Percentiles rank a stretch among this genome's conserved stretches.
phyloP scores from a whole-genome alignment of 2,888 invertebrate species.

The Schizotus pectinicornis region DNA sequence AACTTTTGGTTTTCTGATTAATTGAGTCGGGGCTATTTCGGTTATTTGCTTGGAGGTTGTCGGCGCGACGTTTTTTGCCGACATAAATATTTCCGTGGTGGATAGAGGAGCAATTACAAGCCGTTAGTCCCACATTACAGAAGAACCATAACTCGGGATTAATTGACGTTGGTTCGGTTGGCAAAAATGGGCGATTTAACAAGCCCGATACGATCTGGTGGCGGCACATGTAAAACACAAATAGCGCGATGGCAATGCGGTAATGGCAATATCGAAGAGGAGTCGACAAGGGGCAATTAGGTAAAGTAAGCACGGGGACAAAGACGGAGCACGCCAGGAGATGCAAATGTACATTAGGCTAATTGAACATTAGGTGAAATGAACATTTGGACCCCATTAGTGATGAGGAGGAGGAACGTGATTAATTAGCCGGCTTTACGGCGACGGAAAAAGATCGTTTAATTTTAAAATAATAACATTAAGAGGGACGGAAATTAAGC shows the following conservation, averaged over 20 bases:
- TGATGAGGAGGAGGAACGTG: constrained; percentile 55
- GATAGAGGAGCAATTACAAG: constrained; percentile 40
- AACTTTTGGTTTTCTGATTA: no score
- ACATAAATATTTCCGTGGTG: constrained; percentile 26
- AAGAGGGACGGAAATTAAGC: constrained; percentile 39
- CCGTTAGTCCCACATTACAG: constrained; percentile 32
- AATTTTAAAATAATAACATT: constrained; percentile 48
- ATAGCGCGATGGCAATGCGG: constrained; percentile 40
- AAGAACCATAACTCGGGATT: constrained; percentile 50
- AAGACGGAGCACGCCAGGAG: constrained; percentile 51
- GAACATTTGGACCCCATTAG: constrained; percentile 60
- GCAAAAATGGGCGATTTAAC: constrained; percentile 53
- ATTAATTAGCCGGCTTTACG: constrained; percentile 55
- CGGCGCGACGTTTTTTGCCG: constrained; percentile 20
- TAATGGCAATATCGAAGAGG: constrained; percentile 40
- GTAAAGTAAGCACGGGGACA: constrained; percentile 55
- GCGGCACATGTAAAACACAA: constrained; percentile 38
- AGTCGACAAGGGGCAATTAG: constrained; percentile 55
- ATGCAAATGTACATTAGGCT: constrained; percentile 62
- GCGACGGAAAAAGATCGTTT: constrained; percentile 46
- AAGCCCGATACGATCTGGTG: constrained; percentile 48
- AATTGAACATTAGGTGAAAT: constrained; percentile 62
- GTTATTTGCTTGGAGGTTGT: constrained; percentile 13
- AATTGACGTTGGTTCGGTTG: constrained; percentile 51
- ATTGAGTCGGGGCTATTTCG: constrained; percentile 6